Conservation (phyloP, 2,113 vertebrate genomes). For the Sterrhoptilus dennistouni region DNA sequence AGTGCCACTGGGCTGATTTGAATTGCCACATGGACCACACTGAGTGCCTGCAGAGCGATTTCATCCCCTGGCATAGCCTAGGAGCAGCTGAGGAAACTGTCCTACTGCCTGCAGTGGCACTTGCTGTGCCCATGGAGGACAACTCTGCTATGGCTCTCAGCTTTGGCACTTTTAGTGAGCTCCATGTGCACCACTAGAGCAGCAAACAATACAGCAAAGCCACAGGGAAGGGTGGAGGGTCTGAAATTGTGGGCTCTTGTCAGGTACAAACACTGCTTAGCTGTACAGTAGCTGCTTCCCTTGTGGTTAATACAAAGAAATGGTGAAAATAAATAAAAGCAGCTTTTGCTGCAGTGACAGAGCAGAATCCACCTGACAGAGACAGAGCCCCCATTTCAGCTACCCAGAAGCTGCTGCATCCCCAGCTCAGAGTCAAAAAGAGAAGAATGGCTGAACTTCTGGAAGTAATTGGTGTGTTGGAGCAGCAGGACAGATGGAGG, state of each 20-base stretch:
- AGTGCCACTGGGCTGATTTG: neutral
- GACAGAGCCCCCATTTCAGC: neutral
- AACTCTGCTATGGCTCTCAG: neutral
- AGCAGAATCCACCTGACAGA: neutral
- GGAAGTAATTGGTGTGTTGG: neutral
- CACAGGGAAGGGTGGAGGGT: neutral
- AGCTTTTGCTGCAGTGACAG: neutral
- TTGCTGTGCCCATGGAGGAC: neutral
- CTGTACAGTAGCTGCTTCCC: neutral
- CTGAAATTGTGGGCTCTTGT: neutral
- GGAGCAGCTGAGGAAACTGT: neutral
- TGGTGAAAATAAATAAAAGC: neutral
- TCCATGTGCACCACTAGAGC: neutral
- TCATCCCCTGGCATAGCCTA: neutral
- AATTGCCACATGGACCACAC: neutral
- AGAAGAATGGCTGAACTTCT: neutral
- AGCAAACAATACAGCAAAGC: neutral
- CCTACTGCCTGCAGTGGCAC: neutral
- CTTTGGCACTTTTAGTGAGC: neutral
- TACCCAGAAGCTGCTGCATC: neutral
- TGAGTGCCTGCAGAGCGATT: rapidly evolving
- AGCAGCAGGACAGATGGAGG: neutral
- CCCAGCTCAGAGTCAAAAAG: neutral
- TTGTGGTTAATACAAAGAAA: neutral
- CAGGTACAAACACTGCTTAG: neutral